Evolutionary conservation across 2,888 invertebrate species (phyloP), one percentile per base, ranked within the genome.

Genomic region (Pharmacophagus antenor): DNA sequence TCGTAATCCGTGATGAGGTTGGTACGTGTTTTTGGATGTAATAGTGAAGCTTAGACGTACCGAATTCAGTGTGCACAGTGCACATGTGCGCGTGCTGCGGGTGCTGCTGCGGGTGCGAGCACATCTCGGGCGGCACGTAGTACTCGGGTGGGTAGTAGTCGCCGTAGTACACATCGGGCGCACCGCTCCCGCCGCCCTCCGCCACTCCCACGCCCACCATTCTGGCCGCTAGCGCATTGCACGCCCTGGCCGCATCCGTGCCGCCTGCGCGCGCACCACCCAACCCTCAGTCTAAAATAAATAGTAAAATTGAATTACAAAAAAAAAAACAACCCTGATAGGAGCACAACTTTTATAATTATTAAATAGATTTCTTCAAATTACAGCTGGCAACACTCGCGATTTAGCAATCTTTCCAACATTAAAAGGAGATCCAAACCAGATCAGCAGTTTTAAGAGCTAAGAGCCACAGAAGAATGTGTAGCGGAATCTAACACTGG

Each of bases 61-160:
- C 95, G 84, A 93, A 95, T 82, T 95, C 95, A 72, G 94, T 91
- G 75, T 94, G 94, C 81, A 95, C 91, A 66, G 94, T 92, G 88
- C 95, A 95, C 91, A 95, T 92, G 73, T 91, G 92, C 69, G 88
- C 86, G 72, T 89, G 93, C 80, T 91, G 93, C 31, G 88, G 92
- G 75, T 94, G 94, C 80, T 88, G 88, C 70, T 92, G 92, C 64
- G 94, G 93, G 64, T 88, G 88, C 67, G 93, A 92, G 74, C 94
- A 94, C 85, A 93, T 90, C 77, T 93, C 93, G 65, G 82, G 85
- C 66, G 88, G 85, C 74, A 89, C 85, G 82, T 88, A 93, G 84
- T 92, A 93, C 74, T 90, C 90, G 70, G 92, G 92, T 53, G 83
- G 80, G 67, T 91, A 91, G 84, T 93, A 93, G 81, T 93, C 93